Percentiles rank a stretch among this genome's conserved stretches.
phyloP scores from a whole-genome alignment of 2,797 vertebrate genomes.

The Holocentrus rufus region DNA sequence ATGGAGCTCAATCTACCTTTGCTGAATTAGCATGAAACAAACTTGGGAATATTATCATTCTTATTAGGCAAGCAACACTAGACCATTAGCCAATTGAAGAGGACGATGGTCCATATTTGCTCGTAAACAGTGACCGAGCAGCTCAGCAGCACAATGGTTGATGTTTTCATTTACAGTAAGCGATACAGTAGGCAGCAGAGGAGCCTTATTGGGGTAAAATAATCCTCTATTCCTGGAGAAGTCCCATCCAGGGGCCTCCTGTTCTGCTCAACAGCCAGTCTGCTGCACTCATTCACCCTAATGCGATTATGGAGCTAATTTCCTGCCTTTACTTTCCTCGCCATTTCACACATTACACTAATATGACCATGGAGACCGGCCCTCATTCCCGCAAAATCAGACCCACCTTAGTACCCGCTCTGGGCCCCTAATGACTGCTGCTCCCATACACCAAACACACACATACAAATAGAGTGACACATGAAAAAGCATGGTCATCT shows the following conservation, averaged over 20 bases:
- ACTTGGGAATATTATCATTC: neutral
- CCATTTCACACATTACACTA: slow-evolving; percentile 89
- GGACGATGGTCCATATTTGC: neutral
- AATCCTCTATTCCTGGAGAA: slow-evolving; percentile 82
- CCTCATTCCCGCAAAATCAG: slow-evolving; percentile 27
- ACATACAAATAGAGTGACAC: slow-evolving; percentile 11
- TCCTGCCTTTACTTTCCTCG: slow-evolving; percentile 90
- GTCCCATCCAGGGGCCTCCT: slow-evolving; percentile 83
- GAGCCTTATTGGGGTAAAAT: slow-evolving; percentile 70
- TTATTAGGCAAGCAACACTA: neutral
- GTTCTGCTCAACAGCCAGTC: slow-evolving; percentile 80
- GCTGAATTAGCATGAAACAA: neutral
- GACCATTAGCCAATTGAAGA: neutral
- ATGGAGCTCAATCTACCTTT: slow-evolving; percentile 4
- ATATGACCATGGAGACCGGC: slow-evolving; percentile 73
- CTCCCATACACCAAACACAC: slow-evolving; percentile 39
- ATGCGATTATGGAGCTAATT: slow-evolving; percentile 95
- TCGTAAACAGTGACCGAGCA: neutral
- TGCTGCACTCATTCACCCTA: slow-evolving; percentile 89
- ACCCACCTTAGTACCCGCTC: slow-evolving; percentile 20
- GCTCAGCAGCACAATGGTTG: slow-evolving; percentile 19
- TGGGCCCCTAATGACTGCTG: slow-evolving; percentile 29
- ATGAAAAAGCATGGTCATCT: neutral
- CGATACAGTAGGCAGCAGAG: slow-evolving; percentile 51
- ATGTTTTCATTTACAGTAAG: slow-evolving; percentile 60